Evolutionary conservation across 2,888 invertebrate species (phyloP), one percentile per base, ranked within the genome.

Genomic region (Sthenelais limicola): DNA sequence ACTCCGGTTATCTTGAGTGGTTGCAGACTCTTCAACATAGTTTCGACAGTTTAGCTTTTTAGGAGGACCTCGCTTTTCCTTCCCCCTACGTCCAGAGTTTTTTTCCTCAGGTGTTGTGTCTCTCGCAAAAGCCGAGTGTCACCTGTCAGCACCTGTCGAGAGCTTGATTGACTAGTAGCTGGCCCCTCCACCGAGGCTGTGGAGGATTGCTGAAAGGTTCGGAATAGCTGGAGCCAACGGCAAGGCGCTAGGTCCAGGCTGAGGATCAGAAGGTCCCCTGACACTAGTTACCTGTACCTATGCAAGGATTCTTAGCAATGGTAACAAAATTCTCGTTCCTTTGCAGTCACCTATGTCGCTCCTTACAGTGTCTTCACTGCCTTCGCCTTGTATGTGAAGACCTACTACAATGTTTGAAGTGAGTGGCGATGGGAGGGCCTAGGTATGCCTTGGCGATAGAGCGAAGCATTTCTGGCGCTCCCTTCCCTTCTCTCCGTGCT

Each of bases 401-500:
- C 24, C 48, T 9, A 48, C 28, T 56, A 56, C 56, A 56, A 33
- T 56, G 56, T 32, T 21, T n/a, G 32, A 24, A 9, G 30, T 28
- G 15, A 18, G n/a, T 7, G 30, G n/a, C 56, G n/a, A 56, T 56
- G 33, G 56, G 21, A 56, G 30, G 56, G 56, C 21, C 33, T 56
- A 56, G 24, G 56, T n/a, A 56, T 56, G 26, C 56, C 21, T 56
- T 56, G 56, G 32, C 56, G 56, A 56, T 33, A 18, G 33, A 56
- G 21, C 56, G 56, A 56, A 33, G 56, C 30, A 56, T 56, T 56
- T 30, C 56, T 56, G 56, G 56, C 56, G 56, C 30, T 56, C 56
- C 30, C 3, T 9, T 48, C 56, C 21, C 30, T 12, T 24, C 12
- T 56, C 32, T 32, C 32, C 30, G 32, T 56, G 2, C 1, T n/a